Conservation (phyloP, 2,113 vertebrate genomes). For the Uria lomvia region DNA sequence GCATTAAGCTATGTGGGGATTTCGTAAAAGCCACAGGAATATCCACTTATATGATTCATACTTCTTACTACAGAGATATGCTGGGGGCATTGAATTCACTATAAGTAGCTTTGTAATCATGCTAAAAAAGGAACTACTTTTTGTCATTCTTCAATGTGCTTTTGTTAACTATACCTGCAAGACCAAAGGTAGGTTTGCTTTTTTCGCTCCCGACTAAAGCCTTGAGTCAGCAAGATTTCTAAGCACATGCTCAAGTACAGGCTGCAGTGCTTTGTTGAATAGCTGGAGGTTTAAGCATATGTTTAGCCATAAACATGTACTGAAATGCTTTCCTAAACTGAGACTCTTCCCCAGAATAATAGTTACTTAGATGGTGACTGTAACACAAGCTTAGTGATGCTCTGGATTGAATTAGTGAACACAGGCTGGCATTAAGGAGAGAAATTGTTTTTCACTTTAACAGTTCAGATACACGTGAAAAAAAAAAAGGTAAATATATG, state of each 20-base stretch:
- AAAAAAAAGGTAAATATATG: neutral
- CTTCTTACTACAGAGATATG: neutral
- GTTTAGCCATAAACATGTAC: neutral
- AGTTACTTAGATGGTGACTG: neutral
- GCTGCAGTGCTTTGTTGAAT: neutral
- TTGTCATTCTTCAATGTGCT: neutral
- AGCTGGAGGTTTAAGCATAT: neutral
- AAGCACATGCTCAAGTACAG: neutral
- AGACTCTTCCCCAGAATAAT: neutral
- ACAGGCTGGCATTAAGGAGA: neutral
- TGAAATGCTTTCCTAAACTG: neutral
- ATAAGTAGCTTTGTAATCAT: neutral
- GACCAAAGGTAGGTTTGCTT: neutral
- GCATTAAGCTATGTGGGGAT: neutral
- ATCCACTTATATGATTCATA: neutral
- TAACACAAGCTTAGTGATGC: neutral
- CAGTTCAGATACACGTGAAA: neutral
- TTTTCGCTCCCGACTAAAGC: neutral
- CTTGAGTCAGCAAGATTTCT: neutral
- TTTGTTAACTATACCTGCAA: neutral
- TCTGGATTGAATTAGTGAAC: neutral
- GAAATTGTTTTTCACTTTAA: neutral
- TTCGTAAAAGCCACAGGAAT: neutral
- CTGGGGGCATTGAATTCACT: neutral
- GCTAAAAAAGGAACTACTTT: neutral